A percentile compares a stretch with the other conserved stretches of the same genome.
Evolutionary conservation across 2,888 invertebrate genomes (phyloP).

Genomic region (Plagodis pulveraria): DNA sequence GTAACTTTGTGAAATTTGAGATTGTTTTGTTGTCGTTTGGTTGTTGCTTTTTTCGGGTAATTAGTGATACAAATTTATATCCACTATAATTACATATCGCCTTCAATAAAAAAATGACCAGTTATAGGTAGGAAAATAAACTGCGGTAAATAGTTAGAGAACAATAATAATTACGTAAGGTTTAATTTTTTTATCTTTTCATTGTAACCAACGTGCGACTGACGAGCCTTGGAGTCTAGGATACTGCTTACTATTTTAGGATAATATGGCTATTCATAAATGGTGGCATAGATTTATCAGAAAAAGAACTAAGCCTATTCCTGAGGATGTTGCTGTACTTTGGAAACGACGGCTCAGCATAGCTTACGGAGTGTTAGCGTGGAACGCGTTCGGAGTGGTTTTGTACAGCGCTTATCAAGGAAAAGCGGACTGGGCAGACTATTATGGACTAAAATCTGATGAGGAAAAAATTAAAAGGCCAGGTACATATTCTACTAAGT

Average conservation of each 20-base stretch:
- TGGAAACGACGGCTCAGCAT: slow-evolving; percentile 87
- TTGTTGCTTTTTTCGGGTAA: too few species aligned
- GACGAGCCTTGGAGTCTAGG: too few species aligned
- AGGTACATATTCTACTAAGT: slow-evolving; percentile 63
- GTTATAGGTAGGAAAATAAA: too few species aligned
- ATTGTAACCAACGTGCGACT: background rate
- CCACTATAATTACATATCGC: too few species aligned
- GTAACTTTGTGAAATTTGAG: too few species aligned
- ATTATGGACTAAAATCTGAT: slow-evolving; percentile 86
- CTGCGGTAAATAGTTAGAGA: too few species aligned
- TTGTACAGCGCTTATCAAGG: slow-evolving; percentile 85
- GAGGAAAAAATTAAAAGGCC: slow-evolving; percentile 84
- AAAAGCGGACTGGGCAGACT: slow-evolving; percentile 88
- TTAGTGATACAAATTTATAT: too few species aligned
- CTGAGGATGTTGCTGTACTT: slow-evolving; percentile 75
- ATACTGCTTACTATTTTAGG: slow-evolving; percentile 7
- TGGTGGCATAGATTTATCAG: slow-evolving; percentile 76
- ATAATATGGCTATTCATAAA: slow-evolving; percentile 58
- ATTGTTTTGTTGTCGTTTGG: too few species aligned
- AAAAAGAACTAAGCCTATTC: slow-evolving; percentile 71
- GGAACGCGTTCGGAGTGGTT: slow-evolving; percentile 89
- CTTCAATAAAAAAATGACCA: too few species aligned
- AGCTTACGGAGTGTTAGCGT: slow-evolving; percentile 87
- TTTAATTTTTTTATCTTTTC: too few species aligned
- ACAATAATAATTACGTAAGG: too few species aligned